A percentile compares a stretch with the other conserved stretches of the same genome.
These are phyloP conservation scores for Ganaspis sp. DNA, from an alignment of 1,140 invertebrate species.

Conservation along the genomic window DNA sequence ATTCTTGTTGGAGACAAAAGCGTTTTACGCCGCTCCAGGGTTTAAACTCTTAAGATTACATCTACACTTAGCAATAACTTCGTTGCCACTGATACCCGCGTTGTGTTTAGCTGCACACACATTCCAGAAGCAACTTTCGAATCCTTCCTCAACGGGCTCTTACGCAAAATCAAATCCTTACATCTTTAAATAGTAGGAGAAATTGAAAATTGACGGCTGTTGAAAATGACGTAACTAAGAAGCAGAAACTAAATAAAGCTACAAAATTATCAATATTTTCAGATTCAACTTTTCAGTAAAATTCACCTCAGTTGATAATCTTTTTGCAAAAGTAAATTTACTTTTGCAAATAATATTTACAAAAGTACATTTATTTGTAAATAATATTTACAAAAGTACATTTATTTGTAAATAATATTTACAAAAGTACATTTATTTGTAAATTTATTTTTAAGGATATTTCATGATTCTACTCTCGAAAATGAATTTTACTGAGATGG, in stretches of 20 bases:
- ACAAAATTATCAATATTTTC: too few species aligned
- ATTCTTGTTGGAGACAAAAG: background rate
- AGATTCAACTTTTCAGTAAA: too few species aligned
- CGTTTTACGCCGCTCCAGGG: constrained; percentile 17
- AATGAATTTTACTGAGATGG: too few species aligned
- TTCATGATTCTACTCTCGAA: too few species aligned
- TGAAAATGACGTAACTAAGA: constrained; percentile 20
- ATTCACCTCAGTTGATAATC: too few species aligned
- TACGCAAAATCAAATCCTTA: constrained; percentile 26
- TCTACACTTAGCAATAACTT: constrained; percentile 51
- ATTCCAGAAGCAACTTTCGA: background rate
- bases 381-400: too few species aligned
- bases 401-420: too few species aligned
- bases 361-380: too few species aligned
- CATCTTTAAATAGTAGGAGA: constrained; percentile 5
- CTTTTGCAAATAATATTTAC: too few species aligned
- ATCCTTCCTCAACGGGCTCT: background rate
- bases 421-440: too few species aligned
- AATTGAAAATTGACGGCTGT: background rate
- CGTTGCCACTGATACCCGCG: constrained; percentile 50
- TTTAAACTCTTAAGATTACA: constrained; percentile 42
- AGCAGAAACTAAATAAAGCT: background rate
- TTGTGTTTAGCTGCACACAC: constrained; percentile 43
- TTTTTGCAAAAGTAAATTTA: too few species aligned
- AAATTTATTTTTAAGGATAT: too few species aligned